A percentile compares a stretch with the other conserved stretches of the same genome.
Evolutionary conservation across 2,888 invertebrate genomes (phyloP).

Genomic region (Hydrotaea cyrtoneurina): DNA sequence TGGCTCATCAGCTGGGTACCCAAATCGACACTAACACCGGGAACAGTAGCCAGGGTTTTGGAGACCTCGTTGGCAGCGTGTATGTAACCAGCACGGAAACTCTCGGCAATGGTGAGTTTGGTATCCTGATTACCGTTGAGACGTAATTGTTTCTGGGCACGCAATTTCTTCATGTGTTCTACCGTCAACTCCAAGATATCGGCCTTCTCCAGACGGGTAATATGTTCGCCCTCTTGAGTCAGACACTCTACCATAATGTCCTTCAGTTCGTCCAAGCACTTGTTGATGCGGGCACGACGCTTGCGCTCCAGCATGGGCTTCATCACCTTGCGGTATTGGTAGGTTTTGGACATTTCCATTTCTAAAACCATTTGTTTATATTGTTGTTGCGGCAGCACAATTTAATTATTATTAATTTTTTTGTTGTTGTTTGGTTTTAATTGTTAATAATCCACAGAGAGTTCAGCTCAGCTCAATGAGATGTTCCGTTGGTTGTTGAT

Average conservation of each 20-base stretch:
- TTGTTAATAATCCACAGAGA: constrained; percentile 49
- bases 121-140: constrained; percentile 74
- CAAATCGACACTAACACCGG: constrained; percentile 92
- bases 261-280: constrained; percentile 94
- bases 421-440: neutral
- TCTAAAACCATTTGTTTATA: constrained; percentile 77
- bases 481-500: neutral
- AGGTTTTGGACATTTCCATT: constrained; percentile 89
- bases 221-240: constrained; percentile 93
- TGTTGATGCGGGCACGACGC: constrained; percentile 93
- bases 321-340: constrained; percentile 97
- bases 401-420: neutral
- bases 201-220: constrained; percentile 93
- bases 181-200: constrained; percentile 94
- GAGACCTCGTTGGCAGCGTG: constrained; percentile 95
- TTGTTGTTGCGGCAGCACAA: neutral
- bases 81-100: constrained; percentile 93
- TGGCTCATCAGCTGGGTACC: constrained; percentile 95
- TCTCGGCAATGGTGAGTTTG: constrained; percentile 83
- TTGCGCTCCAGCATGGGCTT: constrained; percentile 96
- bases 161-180: constrained; percentile 90
- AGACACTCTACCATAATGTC: constrained; percentile 89
- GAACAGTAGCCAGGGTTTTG: constrained; percentile 90
- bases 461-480: constrained; percentile 21
- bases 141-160: constrained; percentile 87